phyloP scores from a whole-genome alignment of 2,888 invertebrate species.

The Slavum lentiscoides region DNA sequence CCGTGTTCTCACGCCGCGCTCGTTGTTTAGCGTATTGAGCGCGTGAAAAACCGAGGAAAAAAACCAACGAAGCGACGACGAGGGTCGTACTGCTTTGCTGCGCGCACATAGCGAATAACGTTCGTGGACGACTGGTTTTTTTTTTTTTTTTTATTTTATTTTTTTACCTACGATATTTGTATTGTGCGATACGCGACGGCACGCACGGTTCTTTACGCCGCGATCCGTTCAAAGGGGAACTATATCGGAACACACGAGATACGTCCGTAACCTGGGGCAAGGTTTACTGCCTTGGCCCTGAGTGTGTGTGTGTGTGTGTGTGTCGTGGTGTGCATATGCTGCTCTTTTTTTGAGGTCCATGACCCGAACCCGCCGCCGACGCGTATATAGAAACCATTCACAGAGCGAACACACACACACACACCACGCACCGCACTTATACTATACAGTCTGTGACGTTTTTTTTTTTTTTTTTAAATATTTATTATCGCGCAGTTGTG shows the following conservation, averaged over 20 bases:
- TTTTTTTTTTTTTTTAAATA: not conserved
- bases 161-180: not conserved
- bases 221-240: slow-evolving; percentile 20
- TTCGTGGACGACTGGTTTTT: not conserved
- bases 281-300: slow-evolving; percentile 37
- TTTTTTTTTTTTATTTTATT: no score
- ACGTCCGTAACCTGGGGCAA: slow-evolving; percentile 44
- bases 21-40: no score
- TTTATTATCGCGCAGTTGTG: no score
- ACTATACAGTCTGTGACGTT: not conserved
- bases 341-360: slow-evolving; percentile 7
- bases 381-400: no score
- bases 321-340: not conserved
- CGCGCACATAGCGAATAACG: not conserved
- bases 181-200: not conserved
- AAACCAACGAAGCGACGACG: not conserved
- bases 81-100: not conserved
- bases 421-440: no score
- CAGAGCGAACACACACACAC: no score
- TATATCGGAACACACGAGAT: not conserved
- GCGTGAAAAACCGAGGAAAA: not conserved
- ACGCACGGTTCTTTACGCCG: not conserved
- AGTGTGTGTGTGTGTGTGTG: not conserved
- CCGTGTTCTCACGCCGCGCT: no score
- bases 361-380: not conserved